phyloP scores from a whole-genome alignment of 2,113 vertebrate genomes.

The Dunckerocampus dactyliophorus region DNA sequence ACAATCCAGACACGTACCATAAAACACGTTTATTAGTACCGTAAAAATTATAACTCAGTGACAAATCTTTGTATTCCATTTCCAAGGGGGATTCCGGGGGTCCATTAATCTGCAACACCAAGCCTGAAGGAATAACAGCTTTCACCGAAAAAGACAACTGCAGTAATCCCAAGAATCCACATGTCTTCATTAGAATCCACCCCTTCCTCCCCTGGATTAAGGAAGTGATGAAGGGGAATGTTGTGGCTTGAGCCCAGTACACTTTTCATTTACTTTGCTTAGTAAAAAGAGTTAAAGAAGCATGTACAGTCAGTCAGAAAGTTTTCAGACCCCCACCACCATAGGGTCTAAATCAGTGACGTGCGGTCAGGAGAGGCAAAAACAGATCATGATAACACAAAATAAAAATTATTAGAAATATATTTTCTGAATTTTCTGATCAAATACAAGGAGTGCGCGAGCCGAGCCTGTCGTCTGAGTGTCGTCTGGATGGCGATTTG shows the following conservation, averaged over 20 bases:
- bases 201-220: conserved; percentile 59
- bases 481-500: too few species aligned
- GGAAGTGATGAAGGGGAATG: conserved; percentile 18
- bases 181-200: conserved; percentile 49
- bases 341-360: too few species aligned
- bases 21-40: conserved; percentile 18
- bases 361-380: too few species aligned
- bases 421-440: too few species aligned
- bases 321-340: too few species aligned
- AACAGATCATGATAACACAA: too few species aligned
- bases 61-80: background rate
- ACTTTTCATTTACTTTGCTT: background rate
- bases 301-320: background rate
- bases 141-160: accelerated
- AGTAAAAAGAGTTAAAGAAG: background rate
- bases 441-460: too few species aligned
- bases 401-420: too few species aligned
- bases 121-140: conserved; percentile 35
- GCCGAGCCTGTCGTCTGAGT: too few species aligned
- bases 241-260: background rate
- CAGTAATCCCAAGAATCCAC: conserved; percentile 33
- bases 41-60: background rate
- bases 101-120: conserved; percentile 52
- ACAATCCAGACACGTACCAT: background rate
- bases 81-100: conserved; percentile 63